Conservation (phyloP, 2,888 invertebrate genomes). For the Callimorpha dominula region DNA sequence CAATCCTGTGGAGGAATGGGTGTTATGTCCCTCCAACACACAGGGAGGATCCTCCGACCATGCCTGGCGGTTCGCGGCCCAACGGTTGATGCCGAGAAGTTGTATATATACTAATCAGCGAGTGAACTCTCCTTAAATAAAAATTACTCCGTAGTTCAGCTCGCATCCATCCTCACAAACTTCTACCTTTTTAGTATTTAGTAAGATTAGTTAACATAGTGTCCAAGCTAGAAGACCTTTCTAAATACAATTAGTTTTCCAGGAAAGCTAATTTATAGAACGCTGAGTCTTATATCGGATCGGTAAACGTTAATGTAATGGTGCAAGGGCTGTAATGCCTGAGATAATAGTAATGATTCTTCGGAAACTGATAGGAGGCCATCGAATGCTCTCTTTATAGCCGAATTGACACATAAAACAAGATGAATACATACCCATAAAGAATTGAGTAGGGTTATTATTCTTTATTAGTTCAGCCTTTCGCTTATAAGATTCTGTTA, state of each 20-base stretch:
- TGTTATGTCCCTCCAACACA: no score
- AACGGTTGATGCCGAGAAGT: no score
- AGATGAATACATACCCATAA: conserved; percentile 19
- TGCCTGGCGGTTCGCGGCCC: no score
- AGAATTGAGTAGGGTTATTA: conserved; percentile 4
- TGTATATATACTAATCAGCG: no score
- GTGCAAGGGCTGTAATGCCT: neutral
- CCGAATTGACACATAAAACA: conserved; percentile 23
- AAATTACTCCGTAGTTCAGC: no score
- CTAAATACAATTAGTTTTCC: neutral
- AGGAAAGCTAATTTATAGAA: neutral
- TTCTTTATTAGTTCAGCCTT: conserved; percentile 15
- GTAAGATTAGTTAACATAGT: neutral
- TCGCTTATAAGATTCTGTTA: no score
- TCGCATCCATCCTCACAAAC: no score
- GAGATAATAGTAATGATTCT: conserved; percentile 11
- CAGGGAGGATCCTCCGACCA: no score
- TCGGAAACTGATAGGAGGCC: conserved; percentile 10
- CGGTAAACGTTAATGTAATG: neutral
- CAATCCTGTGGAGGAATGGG: no score
- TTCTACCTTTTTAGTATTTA: no score
- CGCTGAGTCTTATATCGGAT: neutral
- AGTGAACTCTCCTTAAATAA: no score
- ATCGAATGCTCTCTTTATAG: conserved; percentile 17
- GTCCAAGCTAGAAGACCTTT: neutral